A percentile compares a stretch with the other conserved stretches of the same genome.
Conservation (phyloP, 2,113 vertebrate genomes). For the Saimiri boliviensis region DNA sequence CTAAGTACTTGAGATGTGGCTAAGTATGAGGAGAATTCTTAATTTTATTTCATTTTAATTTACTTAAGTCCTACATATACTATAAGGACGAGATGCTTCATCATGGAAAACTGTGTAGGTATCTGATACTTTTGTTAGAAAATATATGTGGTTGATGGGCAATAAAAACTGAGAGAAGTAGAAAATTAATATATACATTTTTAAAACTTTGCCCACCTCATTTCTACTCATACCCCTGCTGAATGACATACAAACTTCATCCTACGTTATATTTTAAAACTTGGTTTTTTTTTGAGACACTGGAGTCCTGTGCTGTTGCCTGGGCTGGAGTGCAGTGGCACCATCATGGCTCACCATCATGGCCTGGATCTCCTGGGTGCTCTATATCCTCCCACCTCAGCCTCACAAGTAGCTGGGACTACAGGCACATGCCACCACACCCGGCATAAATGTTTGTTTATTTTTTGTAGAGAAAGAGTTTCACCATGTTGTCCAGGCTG, state of each 20-base stretch:
- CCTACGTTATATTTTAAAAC: not conserved
- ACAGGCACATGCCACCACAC: too few relatives aligned
- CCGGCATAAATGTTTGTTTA: too few relatives aligned
- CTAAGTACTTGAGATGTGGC: not conserved
- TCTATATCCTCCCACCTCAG: too few relatives aligned
- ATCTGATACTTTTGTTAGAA: not conserved
- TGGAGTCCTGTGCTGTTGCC: too few relatives aligned
- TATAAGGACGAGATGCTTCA: not conserved
- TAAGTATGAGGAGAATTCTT: not conserved
- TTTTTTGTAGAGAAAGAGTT: too few relatives aligned
- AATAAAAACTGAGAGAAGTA: not conserved
- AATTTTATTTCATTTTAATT: not conserved
- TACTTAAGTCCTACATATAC: not conserved
- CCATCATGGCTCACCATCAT: too few relatives aligned
- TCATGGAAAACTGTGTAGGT: not conserved
- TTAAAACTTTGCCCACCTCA: not conserved
- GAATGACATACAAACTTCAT: not conserved
- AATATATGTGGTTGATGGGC: not conserved
- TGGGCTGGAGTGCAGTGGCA: too few relatives aligned
- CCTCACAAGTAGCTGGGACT: too few relatives aligned
- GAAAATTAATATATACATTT: not conserved
- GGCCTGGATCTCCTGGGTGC: too few relatives aligned
- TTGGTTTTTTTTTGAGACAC: not conserved
- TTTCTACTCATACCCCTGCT: not conserved
- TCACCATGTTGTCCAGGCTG: too few relatives aligned